Base-by-base conservation (phyloP, 2,797 vertebrate species). In the Coccyzus lansbergi region DNA sequence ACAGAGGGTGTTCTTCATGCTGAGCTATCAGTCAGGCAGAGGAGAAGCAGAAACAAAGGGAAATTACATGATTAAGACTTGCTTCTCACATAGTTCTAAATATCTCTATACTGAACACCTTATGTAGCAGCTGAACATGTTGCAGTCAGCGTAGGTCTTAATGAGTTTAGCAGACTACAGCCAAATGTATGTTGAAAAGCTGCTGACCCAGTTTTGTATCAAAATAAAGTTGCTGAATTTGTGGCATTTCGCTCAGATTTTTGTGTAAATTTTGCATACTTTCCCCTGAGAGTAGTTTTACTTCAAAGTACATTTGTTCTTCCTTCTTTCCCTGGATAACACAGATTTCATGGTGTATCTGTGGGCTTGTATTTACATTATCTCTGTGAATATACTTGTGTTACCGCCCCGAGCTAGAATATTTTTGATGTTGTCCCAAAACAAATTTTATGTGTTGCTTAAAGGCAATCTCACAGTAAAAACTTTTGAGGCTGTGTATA, bases 341-440 rank as follows among this genome's bases (percentile, higher is more conserved):
- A 26, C 28, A 56, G 40, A 36, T 92, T 62, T 94, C 6, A 6
- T 10, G 11, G 10, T 91, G 9, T 74, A 69, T 40, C 12, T 87
- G 10, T 36, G 3, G 2, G 5, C n/a, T 91, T 93, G 69, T 77
- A 68, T 83, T 85, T 78, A 38, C 25, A n/a, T 42, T 69, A 80
- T 80, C 68, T 77, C 29, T 93, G 14, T 86, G 65, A 89, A 86
- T 69, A 59, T 51, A 7, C 10, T 77, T 72, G 5, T 31, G 28
- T 83, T 86, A 15, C 28, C 6, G 2, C 69, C 72, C 58, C 20
- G 38, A 86, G 65, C 51, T 38, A 71, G 14, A 83, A 31, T 83
- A 25, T 60, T 94, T 89, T 77, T 93, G 33, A 86, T 2, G 0
- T 72, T 69, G 25, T 91, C 80, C 65, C 86, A 65, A 86, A 92